Conservation (phyloP, 2,113 vertebrate genomes). For the Hippocampus zosterae region DNA sequence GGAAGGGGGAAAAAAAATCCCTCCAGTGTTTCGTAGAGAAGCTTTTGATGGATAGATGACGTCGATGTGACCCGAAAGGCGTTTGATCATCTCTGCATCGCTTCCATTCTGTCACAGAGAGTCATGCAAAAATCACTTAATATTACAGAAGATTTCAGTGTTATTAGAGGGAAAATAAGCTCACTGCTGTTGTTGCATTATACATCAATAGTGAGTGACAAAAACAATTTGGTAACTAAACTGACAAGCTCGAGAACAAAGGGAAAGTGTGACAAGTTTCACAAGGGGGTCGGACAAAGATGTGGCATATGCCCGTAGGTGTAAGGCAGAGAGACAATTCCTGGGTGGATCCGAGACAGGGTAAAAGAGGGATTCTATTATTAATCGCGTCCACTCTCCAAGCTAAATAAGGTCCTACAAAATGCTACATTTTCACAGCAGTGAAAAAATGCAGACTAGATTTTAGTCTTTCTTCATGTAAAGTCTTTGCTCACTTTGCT, state of each 20-base stretch:
- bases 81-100: conserved; percentile 69
- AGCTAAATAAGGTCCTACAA: not conserved
- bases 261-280: conserved; percentile 52
- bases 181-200: conserved; percentile 65
- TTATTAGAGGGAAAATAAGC: conserved; percentile 65
- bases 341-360: conserved; percentile 15
- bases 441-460: conserved; percentile 22
- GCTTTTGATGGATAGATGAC: conserved; percentile 61
- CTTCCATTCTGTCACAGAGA: conserved; percentile 75
- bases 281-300: conserved; percentile 35
- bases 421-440: not conserved
- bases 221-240: conserved; percentile 72
- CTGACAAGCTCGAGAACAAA: conserved; percentile 62
- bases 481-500: no score
- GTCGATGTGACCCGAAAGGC: conserved; percentile 72
- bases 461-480: no score
- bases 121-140: conserved; percentile 57
- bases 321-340: conserved; percentile 3
- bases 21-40: conserved; percentile 47
- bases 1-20: conserved; percentile 47
- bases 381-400: conserved; percentile 8
- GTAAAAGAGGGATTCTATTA: conserved; percentile 21
- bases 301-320: conserved; percentile 21
- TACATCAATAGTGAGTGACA: conserved; percentile 71
- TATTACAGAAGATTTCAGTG: conserved; percentile 68